These are phyloP conservation scores for Cinara cedri DNA, from an alignment of 2,888 invertebrate species.

Conservation along the genomic window DNA sequence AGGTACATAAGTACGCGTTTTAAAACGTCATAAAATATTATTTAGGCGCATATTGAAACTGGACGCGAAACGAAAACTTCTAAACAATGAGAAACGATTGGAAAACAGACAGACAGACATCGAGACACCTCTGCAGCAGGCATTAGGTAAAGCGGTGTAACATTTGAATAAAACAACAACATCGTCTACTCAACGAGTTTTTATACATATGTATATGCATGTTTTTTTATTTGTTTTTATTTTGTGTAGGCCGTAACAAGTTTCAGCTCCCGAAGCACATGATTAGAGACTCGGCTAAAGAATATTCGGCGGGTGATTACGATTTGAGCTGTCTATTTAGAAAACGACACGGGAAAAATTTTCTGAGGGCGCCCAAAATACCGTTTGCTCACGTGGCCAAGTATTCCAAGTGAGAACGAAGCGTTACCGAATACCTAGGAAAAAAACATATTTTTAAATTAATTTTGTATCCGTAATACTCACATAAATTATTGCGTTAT, in stretches of 20 bases:
- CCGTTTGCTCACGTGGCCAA: slow-evolving; percentile 22
- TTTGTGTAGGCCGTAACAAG: background rate
- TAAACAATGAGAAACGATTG: background rate
- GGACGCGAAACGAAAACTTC: background rate
- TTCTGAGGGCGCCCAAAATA: slow-evolving; percentile 37
- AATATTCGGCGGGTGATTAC: slow-evolving; percentile 27
- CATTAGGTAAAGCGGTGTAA: slow-evolving; percentile 10
- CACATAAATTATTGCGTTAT: no score
- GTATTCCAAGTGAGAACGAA: slow-evolving; percentile 30
- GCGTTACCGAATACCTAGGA: no score
- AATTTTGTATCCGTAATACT: no score
- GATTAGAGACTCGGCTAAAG: slow-evolving; percentile 34
- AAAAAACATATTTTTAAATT: no score
- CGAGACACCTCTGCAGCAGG: background rate
- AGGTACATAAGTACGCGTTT: no score
- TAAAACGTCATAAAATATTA: slow-evolving; percentile 7
- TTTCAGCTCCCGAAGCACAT: slow-evolving; percentile 39
- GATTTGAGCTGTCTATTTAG: slow-evolving; percentile 50
- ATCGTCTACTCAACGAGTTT: background rate
- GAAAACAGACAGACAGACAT: background rate
- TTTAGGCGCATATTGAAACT: slow-evolving; percentile 35
- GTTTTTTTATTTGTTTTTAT: background rate
- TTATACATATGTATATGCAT: no score
- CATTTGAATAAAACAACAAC: background rate
- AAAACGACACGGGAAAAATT: slow-evolving; percentile 41